Evolutionary conservation across 2,888 invertebrate genomes (phyloP).

Genomic region (Epinotia ramella): DNA sequence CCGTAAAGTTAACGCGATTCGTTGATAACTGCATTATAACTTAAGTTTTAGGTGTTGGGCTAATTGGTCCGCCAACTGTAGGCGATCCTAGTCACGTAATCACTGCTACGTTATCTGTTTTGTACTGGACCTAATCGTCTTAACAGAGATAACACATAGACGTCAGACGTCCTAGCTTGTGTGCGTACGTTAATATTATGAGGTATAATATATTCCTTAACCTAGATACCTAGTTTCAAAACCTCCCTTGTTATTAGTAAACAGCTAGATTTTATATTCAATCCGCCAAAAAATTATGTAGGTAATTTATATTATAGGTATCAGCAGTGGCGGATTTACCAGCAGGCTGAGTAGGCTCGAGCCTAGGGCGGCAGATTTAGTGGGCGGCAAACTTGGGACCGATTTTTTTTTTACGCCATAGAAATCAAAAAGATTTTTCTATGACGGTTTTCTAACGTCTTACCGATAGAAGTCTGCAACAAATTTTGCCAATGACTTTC

Average conservation of each 20-base stretch:
- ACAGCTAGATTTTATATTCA: background rate
- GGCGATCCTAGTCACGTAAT: slow-evolving; percentile 60
- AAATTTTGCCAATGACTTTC: no score
- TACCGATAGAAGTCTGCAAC: no score
- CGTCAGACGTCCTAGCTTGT: slow-evolving; percentile 56
- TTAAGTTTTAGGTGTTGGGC: slow-evolving; percentile 28
- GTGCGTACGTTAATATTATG: slow-evolving; percentile 4
- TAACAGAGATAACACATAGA: slow-evolving; percentile 67
- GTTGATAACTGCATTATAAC: slow-evolving; percentile 72
- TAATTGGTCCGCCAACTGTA: slow-evolving; percentile 47
- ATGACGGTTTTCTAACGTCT: no score
- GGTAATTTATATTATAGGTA: no score
- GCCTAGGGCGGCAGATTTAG: no score
- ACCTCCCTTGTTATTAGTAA: background rate
- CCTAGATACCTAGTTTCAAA: background rate
- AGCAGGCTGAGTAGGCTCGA: no score
- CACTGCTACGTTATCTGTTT: slow-evolving; percentile 60
- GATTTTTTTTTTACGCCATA: no score
- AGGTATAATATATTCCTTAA: no score
- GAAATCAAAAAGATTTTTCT: no score
- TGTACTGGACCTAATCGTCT: slow-evolving; percentile 59
- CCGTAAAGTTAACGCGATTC: slow-evolving; percentile 75
- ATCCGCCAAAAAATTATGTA: background rate
- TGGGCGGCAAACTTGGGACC: no score
- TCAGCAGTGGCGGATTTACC: no score